Evolutionary conservation across 2,113 vertebrate genomes (phyloP).

Genomic region (Fukomys damarensis): DNA sequence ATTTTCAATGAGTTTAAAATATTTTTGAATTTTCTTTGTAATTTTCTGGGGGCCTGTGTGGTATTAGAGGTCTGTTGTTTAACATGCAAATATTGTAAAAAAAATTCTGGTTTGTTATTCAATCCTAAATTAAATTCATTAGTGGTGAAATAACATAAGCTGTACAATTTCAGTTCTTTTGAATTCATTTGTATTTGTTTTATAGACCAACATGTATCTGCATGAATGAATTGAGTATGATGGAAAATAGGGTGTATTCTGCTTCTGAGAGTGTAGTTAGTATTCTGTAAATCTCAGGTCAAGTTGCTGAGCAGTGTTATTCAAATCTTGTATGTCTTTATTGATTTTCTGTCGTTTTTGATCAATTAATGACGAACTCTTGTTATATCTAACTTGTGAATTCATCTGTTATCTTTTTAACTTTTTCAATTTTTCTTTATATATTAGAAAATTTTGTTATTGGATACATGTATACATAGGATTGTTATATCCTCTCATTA

Average conservation of each 20-base stretch:
- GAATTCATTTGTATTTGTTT: constrained; percentile 12
- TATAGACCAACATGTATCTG: not conserved
- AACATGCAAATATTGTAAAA: not conserved
- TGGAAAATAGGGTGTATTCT: not conserved
- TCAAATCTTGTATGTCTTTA: not conserved
- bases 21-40: not conserved
- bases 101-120: not conserved
- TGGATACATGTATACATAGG: not conserved
- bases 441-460: constrained; percentile 11
- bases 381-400: not conserved
- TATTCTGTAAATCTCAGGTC: not conserved
- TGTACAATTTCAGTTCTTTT: not conserved
- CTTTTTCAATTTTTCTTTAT: constrained; percentile 18
- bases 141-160: not conserved
- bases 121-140: constrained; percentile 7
- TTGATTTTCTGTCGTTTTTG: not conserved
- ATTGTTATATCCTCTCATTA: not conserved
- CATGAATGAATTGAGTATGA: not conserved
- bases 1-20: constrained; percentile 8
- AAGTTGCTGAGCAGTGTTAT: not conserved
- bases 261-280: not conserved
- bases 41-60: not conserved
- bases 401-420: not conserved
- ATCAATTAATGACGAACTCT: not conserved
- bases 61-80: not conserved